Base-by-base conservation (phyloP, 2,888 invertebrate species). In the Xanthorhoe spadicearia region DNA sequence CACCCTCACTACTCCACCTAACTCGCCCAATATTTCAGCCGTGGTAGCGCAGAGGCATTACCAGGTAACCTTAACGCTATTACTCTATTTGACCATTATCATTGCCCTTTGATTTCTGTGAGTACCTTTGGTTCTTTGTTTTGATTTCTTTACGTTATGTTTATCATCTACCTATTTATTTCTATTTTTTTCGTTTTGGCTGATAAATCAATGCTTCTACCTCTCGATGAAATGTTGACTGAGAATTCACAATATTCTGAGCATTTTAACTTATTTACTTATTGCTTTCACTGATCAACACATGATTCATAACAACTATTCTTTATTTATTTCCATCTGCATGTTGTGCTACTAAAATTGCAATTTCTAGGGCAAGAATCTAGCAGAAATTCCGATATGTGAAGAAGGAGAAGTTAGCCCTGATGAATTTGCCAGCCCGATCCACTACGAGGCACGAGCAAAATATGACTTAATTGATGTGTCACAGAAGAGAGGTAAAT, bases 11-110 rank as follows among this genome's bases (percentile, higher is more conserved):
- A 95, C 96, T 68, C 96, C 96, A 67, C 96, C 96, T 70, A 96
- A 96, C 85, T 96, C 96, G 51, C 96, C 96, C 55, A 96, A 96
- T 86, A 95, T 96, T 73, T 96, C 96, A 55, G 94, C 94, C 75
- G 86, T 90, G 63, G 93, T 95, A 81, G 92, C 93, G 75, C 94
- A 94, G 78, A 94, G 94, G 77, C 94, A 90, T 77, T 94, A 94
- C 83, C 94, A 94, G 93, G 94, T 94, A 92, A 89, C 73, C 76
- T 75, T 77, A 80, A 57, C 23, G 64, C 68, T 68, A 64, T 68
- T 68, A 64, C 68, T 60, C 51, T 61, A 64, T 58, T 50, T 61
- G 64, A 52, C 57, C 64, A 54, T 68, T 77, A 13, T 82, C 87
- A 89, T 89, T 87, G 82, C 84, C 85, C 80, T 81, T 87, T 90